Base-by-base conservation (phyloP, 1,140 invertebrate genomes). In the Drosophila ercepeae region DNA sequence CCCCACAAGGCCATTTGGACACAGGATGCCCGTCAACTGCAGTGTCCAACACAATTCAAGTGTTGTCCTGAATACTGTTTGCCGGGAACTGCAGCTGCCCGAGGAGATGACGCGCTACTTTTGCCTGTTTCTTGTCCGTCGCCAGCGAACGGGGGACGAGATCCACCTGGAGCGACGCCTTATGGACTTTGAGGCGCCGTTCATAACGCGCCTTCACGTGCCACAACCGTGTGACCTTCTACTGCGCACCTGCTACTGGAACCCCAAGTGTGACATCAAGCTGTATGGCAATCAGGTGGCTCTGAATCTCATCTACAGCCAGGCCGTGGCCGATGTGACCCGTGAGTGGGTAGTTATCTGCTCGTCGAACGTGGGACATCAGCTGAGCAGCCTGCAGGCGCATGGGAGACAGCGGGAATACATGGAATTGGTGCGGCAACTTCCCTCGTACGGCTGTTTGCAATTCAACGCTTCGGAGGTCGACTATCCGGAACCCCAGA, bases 181-280 rank as follows among this genome's bases (percentile, higher is more conserved):
- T 19, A 96, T 98, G 92, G 95, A 99, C 90, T 99, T 98, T 94
- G 98, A 99, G 93, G 98, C 97, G 61, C 98, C 98, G 8, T 97
- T 96, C 91, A 96, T 99, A 92, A 98, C 97, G 52, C 94, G 97
- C 92, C 75, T 90, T 13, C 92, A 93, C 82, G 92, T 93, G 77
- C 39, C 39, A 8, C 91, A 91, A 19, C 92, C 93, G 50, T 93
- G 95, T 91, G 94, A 94, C 92, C 93, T 97, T 91, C 93, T 96
- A 53, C 92, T 97, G 74, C 93, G 95, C 72, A 97, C 95, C 93
- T 95, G 97, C 92, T 98, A 96, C 89, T 99, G 98, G 98, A 96
- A 99, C 91, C 92, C 94, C 11, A 93, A 92, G 34, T 96, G 95
- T 92, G 98, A 99, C 92, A 92, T 95, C 45, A 95, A 97, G 83